These are phyloP conservation scores for Zoanthus sansibaricus DNA, from an alignment of 92 coral and sea anemone genomes.

Conservation along the genomic window DNA sequence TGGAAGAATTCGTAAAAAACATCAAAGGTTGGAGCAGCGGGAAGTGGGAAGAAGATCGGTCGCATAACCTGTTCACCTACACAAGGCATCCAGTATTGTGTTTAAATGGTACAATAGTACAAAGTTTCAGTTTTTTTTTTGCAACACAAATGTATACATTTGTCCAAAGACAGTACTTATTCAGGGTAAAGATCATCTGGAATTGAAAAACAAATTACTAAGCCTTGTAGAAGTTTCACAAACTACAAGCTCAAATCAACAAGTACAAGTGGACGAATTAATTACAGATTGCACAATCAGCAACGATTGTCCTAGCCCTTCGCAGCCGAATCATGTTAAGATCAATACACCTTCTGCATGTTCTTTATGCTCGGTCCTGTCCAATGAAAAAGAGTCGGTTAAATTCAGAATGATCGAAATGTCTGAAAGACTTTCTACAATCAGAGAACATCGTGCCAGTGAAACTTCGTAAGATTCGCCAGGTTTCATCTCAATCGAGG, in stretches of 20 bases:
- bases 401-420: constrained; percentile 8
- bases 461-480: background rate
- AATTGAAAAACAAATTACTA: constrained; percentile 38
- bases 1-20: constrained; percentile 21
- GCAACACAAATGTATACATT: too few species aligned
- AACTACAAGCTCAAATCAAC: constrained; percentile 15
- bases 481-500: constrained; percentile 18
- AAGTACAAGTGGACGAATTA: constrained; percentile 18
- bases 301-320: constrained; percentile 12
- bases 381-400: constrained; percentile 31
- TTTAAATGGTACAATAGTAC: constrained; percentile 42
- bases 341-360: constrained; percentile 14
- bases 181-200: constrained; percentile 27
- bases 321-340: constrained; percentile 15
- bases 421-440: constrained; percentile 23
- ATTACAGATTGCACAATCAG: constrained; percentile 1
- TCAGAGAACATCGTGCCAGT: constrained; percentile 4
- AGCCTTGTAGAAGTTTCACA: constrained; percentile 5
- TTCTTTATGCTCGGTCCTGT: constrained; percentile 29
- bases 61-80: constrained; percentile 43
- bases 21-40: constrained; percentile 39
- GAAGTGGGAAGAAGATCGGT: constrained; percentile 46
- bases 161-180: background rate
- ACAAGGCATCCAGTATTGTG: constrained; percentile 44
- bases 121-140: background rate